These are phyloP conservation scores for Elymnias hypermnestra DNA, from an alignment of 1,140 invertebrate genomes.

Conservation along the genomic window DNA sequence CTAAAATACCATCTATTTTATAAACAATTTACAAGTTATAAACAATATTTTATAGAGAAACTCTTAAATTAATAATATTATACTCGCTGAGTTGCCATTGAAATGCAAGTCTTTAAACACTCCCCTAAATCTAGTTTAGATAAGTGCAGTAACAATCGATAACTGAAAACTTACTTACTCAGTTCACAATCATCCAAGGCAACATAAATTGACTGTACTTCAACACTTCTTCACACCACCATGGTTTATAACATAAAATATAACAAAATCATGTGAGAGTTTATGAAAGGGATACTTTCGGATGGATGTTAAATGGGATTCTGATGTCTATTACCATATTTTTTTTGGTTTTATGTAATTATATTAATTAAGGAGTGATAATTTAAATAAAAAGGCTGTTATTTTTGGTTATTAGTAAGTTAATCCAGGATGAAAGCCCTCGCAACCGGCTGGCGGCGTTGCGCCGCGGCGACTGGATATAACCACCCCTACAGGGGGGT, in stretches of 20 bases:
- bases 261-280: neutral
- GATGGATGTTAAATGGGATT: too few relatives aligned
- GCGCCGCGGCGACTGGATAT: constrained; percentile 49
- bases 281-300: too few relatives aligned
- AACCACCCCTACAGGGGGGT: constrained; percentile 30
- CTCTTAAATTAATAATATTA: too few relatives aligned
- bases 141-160: constrained; percentile 6
- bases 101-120: too few relatives aligned
- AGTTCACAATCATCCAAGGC: constrained; percentile 15
- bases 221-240: constrained; percentile 6
- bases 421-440: constrained; percentile 8
- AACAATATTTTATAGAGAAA: too few relatives aligned
- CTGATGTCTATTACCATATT: neutral
- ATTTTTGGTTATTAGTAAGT: constrained; percentile 9
- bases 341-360: neutral
- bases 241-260: neutral
- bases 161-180: constrained; percentile 17
- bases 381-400: neutral
- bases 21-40: too few relatives aligned
- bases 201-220: constrained; percentile 18
- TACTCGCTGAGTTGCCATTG: too few relatives aligned
- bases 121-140: neutral
- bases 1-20: too few relatives aligned
- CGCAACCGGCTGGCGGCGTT: constrained; percentile 39
- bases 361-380: neutral